Base-by-base conservation (phyloP, 2,113 vertebrate genomes). In the Aramus guarauna region DNA sequence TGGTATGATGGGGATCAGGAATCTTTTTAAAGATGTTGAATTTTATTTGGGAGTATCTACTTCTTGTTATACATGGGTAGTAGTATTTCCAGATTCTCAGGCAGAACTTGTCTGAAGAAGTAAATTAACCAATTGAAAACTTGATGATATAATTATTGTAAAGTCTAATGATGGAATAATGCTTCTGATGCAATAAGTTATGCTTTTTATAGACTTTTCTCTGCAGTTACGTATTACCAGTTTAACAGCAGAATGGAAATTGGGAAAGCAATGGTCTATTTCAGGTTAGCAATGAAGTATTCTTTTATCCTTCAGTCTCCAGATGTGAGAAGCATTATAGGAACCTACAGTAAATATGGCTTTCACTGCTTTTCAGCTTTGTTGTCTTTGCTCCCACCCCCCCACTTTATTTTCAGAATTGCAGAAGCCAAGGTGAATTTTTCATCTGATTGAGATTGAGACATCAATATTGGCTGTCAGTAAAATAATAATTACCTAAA, bases 281-380 rank as follows among this genome's bases (percentile, higher is more conserved):
- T 77, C 53, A 62, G 43, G 62, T n/a, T 24, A 90, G 73, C 47
- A 69, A 30, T 90, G 62, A 96, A 94, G 41, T 80, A 50, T 76
- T 78, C 71, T 96, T 86, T 96, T 94, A 90, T 85, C 18, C 45
- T 81, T 27, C 59, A 52, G 6, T 81, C 77, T 83, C 50, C 55
- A 39, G 68, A 90, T 74, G 55, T 92, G 86, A 87, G 82, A 90
- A 80, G 23, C 96, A 56, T 48, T 11, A 26, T 62, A 95, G 59
- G 37, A 92, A 52, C 39, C 13, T 69, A 58, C 85, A 91, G 63
- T 87, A 97, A 94, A 92, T 90, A 89, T n/a, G 78, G 76, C 17
- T 92, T 69, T 82, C 14, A 3, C 26, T 84, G 5, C 29, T 66
- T 91, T 68, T 64, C 50, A 62, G 32, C 29, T 94, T 81, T 77